Evolutionary conservation across 2,113 vertebrate species (phyloP), one percentile per base, ranked within the genome.

Genomic region (Eira barbara): DNA sequence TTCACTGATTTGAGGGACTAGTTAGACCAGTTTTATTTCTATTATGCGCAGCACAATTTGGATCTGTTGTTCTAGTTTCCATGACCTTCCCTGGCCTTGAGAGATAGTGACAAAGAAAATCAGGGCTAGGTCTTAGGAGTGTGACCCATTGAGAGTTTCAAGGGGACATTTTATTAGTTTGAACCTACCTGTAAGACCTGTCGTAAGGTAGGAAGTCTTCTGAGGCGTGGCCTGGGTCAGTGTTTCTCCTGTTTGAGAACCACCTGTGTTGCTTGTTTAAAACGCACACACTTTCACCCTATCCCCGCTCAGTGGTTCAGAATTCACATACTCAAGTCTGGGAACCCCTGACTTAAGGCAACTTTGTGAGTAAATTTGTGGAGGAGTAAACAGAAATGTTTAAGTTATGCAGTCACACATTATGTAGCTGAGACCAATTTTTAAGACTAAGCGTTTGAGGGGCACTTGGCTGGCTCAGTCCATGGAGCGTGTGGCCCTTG

Each of bases 11-110:
- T 49, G 80, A 93, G 63, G 71, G 8, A 49, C 25, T 85, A 81
- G 73, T 81, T 97, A 78, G 63, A 94, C n/a, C 15, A 49, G 36
- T 91, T 96, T 91, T 91, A 69, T 95, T 96, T 94, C 57, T 34
- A 20, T 94, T 96, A 80, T 88, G 21, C 34, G 27, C 29, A 93
- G n/a, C 49, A 92, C 71, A 91, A 25, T 55, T 89, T 82, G 71
- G 25, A 34, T 85, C 74, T 91, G 61, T 95, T 97, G 34, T 80
- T 90, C 29, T 90, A 49, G 20, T 47, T 95, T 89, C 65, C 7
- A 29, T 29, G 25, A 61, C 21, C 23, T 61, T 25, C 59, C 59
- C 4, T 74, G 31, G 76, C 42, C 61, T 79, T 90, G 57, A 94
- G 84, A 88, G 39, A 57, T 67, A 76, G 55, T 89, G 87, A 90